Conservation (phyloP, 2,888 invertebrate genomes). For the Drosophila eohydei region DNA sequence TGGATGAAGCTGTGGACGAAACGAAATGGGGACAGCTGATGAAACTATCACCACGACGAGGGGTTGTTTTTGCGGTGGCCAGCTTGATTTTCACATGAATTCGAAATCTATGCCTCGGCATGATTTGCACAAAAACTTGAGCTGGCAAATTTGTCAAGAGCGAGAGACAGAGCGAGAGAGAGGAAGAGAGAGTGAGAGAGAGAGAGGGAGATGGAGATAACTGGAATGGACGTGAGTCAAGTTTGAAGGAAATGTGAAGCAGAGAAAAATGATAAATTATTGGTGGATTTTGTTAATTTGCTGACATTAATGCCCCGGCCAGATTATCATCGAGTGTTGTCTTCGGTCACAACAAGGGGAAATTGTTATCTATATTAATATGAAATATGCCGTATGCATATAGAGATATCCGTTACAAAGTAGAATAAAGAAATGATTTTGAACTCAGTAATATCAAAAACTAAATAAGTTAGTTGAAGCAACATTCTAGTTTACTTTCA, state of each 20-base stretch:
- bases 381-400: neutral
- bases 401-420: neutral
- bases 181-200: neutral
- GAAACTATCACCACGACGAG: conserved; percentile 68
- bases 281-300: conserved; percentile 82
- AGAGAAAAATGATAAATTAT: conserved; percentile 83
- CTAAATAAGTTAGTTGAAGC: neutral
- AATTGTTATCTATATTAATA: conserved; percentile 3
- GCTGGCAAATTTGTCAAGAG: conserved; percentile 71
- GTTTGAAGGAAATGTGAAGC: conserved; percentile 57
- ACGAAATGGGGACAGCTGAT: conserved; percentile 71
- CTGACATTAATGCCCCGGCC: conserved; percentile 77
- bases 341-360: conserved; percentile 10
- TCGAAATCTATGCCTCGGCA: conserved; percentile 82
- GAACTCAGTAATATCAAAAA: neutral
- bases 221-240: conserved; percentile 35
- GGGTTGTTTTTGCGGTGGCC: conserved; percentile 63
- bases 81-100: conserved; percentile 70
- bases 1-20: conserved; percentile 60
- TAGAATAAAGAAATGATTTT: neutral
- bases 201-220: conserved; percentile 7
- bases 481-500: neutral
- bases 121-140: conserved; percentile 82
- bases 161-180: conserved; percentile 1
- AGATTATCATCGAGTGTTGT: conserved; percentile 66